Percentiles rank a stretch among this genome's conserved stretches.
Conservation (phyloP, 2,797 vertebrate genomes). For the Nasua narica region DNA sequence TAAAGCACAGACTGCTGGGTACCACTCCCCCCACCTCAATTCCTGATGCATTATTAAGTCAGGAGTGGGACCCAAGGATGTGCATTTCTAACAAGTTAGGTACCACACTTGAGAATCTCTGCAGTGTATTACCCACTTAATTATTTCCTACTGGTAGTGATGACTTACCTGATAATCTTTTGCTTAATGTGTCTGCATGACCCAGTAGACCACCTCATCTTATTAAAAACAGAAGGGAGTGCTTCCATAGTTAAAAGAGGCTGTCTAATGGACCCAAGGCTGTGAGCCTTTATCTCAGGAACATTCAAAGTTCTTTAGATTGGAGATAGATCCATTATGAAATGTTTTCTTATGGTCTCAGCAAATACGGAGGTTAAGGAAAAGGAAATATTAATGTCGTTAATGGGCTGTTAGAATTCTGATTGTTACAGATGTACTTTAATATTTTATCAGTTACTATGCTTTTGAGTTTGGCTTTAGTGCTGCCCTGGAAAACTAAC, state of each 20-base stretch:
- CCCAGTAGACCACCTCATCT: not conserved
- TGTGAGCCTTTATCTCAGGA: not conserved
- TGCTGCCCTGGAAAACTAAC: not conserved
- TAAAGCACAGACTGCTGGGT: not conserved
- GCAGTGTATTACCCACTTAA: not conserved
- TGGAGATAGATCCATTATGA: not conserved
- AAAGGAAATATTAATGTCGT: not conserved
- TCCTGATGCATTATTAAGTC: not conserved
- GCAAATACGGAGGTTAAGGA: not conserved
- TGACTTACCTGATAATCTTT: not conserved
- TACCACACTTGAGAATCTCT: not conserved
- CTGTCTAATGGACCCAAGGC: not conserved
- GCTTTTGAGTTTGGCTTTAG: not conserved
- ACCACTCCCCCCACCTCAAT: not conserved
- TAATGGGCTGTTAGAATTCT: not conserved
- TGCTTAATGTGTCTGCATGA: not conserved
- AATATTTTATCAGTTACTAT: not conserved
- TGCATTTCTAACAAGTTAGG: not conserved
- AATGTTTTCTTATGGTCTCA: not conserved
- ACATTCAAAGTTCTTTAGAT: not conserved
- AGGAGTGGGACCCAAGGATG: not conserved
- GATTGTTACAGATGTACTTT: not conserved
- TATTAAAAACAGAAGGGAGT: not conserved
- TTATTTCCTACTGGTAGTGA: not conserved
- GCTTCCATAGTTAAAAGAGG: not conserved